These are phyloP conservation scores for Resseliella maxima DNA, from an alignment of 2,888 invertebrate genomes.

Conservation along the genomic window DNA sequence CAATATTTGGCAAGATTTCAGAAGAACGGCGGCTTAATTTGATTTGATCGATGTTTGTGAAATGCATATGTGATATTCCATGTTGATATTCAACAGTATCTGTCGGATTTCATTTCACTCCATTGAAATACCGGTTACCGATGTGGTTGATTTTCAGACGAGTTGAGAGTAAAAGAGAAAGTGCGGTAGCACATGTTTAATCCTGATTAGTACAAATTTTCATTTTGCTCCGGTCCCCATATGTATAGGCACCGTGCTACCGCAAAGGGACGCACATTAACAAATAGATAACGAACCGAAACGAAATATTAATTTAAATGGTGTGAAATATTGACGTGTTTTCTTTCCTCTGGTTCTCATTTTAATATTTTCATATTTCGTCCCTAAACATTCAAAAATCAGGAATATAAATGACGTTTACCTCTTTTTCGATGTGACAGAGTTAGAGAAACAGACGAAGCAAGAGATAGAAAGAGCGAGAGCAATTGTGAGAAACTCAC, in stretches of 20 bases:
- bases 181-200: slow-evolving; percentile 26
- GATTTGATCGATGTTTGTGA: not conserved
- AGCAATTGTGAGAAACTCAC: not conserved
- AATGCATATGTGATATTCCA: not conserved
- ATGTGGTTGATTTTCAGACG: too few species aligned
- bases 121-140: not conserved
- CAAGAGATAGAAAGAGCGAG: not conserved
- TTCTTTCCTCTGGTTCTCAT: not conserved
- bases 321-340: slow-evolving; percentile 28
- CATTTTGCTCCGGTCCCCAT: not conserved
- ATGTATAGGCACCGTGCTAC: not conserved
- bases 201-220: slow-evolving; percentile 28
- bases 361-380: not conserved
- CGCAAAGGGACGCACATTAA: slow-evolving; percentile 19
- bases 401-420: not conserved
- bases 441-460: not conserved
- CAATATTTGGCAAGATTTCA: slow-evolving; percentile 1
- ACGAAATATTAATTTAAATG: slow-evolving; percentile 38
- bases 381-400: not conserved
- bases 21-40: not conserved
- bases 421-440: not conserved
- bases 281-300: not conserved
- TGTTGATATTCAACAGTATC: not conserved
- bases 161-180: too few species aligned
- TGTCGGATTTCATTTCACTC: not conserved